Evolutionary conservation across 2,797 vertebrate genomes (phyloP), one percentile per base, ranked within the genome.

Genomic region (Oryzias dopingdopingensis): DNA sequence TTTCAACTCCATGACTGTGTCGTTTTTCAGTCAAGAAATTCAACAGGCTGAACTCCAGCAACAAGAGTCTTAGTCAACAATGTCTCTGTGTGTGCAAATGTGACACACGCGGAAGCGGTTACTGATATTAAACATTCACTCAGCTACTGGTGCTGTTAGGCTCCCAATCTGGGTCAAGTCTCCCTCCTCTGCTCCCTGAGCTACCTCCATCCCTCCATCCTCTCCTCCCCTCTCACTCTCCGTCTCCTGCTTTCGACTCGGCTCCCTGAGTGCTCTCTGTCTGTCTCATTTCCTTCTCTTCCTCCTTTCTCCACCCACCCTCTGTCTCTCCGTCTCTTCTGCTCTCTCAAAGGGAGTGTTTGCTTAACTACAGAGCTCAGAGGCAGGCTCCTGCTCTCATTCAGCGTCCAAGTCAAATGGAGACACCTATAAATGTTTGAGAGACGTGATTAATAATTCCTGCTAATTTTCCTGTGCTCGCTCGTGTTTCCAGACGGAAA

Each of bases 101-200:
- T 37, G 32, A 37, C 32, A 37, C 32, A 62, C 44, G 18, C 66
- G 80, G 74, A 79, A 84, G 78, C 70, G 73, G 76, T 84, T 86
- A 82, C 73, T 42, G 52, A 73, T 83, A 88, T 90, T 88, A 89
- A 90, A 89, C 85, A 90, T 89, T 90, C 88, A 86, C 86, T 89
- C 89, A 74, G 77, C 85, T 79, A 83, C 87, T 83, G 78, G 81
- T 85, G 78, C 79, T 86, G 84, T 87, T 86, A 73, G 84, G 80
- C 86, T 87, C 75, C 79, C 88, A 88, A 88, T 90, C 86, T 88
- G 84, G 85, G 86, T 88, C 86, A 89, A 84, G 85, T 86, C 89
- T 89, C 84, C 71, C 81, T 87, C 72, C 78, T 83, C 80, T 85
- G 74, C 79, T 84, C 83, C 85, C 86, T 71, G 60, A 86, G 84